Percentiles rank a stretch among this genome's conserved stretches.
Conservation (phyloP, 2,888 invertebrate genomes). For the Nomada flava region DNA sequence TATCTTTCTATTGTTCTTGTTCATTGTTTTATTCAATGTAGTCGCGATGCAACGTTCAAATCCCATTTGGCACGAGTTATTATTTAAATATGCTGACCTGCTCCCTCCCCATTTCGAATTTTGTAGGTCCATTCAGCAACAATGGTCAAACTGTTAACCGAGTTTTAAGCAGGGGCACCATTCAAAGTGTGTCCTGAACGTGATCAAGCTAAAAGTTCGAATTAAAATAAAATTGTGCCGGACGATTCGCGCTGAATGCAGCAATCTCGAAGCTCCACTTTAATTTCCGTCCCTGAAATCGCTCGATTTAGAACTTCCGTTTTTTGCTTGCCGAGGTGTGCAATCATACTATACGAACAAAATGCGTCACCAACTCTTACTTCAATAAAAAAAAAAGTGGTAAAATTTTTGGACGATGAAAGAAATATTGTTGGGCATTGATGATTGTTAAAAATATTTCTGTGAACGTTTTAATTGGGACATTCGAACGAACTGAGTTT, state of each 20-base stretch:
- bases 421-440: too few relatives aligned
- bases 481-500: too few relatives aligned
- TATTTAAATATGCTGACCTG: not conserved
- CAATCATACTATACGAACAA: not conserved
- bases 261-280: slow-evolving; percentile 6
- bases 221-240: slow-evolving; percentile 42
- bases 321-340: too few relatives aligned
- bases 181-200: slow-evolving; percentile 11
- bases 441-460: too few relatives aligned
- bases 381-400: too few relatives aligned
- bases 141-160: slow-evolving; percentile 31
- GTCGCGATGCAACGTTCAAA: not conserved
- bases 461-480: too few relatives aligned
- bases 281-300: slow-evolving; percentile 22
- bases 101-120: not conserved
- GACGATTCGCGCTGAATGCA: slow-evolving; percentile 8
- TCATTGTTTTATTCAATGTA: not conserved
- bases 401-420: too few relatives aligned
- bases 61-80: slow-evolving; percentile 6
- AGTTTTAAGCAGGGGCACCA: slow-evolving; percentile 34
- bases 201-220: slow-evolving; percentile 23
- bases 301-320: slow-evolving; percentile 9
- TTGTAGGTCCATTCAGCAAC: slow-evolving; percentile 20
- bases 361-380: too few relatives aligned
- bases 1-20: not conserved